Conservation (phyloP, 2,888 invertebrate genomes). For the Tortrix viridana region DNA sequence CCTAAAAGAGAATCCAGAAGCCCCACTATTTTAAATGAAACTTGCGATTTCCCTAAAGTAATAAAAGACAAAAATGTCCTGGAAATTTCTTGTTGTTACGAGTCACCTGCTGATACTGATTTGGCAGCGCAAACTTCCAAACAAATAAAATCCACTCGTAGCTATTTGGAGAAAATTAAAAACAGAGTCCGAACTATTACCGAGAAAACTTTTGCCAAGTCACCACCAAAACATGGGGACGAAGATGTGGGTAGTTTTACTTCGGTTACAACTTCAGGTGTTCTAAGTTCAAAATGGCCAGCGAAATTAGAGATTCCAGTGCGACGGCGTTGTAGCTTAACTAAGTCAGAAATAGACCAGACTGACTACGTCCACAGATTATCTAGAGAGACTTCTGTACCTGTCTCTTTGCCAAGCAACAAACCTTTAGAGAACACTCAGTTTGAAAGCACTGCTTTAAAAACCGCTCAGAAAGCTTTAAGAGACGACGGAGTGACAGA, state of each 20-base stretch:
- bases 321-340: conserved; percentile 83
- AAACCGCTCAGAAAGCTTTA: conserved; percentile 68
- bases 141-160: conserved; percentile 79
- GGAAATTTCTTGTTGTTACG: conserved; percentile 86
- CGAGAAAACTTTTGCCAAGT: conserved; percentile 82
- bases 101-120: conserved; percentile 78
- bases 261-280: conserved; percentile 89
- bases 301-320: conserved; percentile 60
- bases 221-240: conserved; percentile 71
- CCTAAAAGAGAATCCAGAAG: conserved; percentile 67
- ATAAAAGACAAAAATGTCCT: conserved; percentile 84
- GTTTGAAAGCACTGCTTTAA: conserved; percentile 73
- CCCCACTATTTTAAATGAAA: conserved; percentile 55
- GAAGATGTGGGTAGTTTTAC: conserved; percentile 87
- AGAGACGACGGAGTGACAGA: conserved; percentile 65
- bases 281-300: conserved; percentile 82
- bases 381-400: conserved; percentile 74
- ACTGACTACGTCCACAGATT: conserved; percentile 84
- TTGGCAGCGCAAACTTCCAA: conserved; percentile 77
- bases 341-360: conserved; percentile 88
- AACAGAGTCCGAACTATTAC: conserved; percentile 83
- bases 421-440: conserved; percentile 57
- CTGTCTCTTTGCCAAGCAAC: conserved; percentile 69
- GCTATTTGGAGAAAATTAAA: conserved; percentile 86
- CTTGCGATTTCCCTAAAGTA: conserved; percentile 66